Percentiles rank a stretch among this genome's conserved stretches.
These are phyloP conservation scores for Uloborus diversus DNA, from an alignment of 1,140 invertebrate genomes.

Conservation along the genomic window DNA sequence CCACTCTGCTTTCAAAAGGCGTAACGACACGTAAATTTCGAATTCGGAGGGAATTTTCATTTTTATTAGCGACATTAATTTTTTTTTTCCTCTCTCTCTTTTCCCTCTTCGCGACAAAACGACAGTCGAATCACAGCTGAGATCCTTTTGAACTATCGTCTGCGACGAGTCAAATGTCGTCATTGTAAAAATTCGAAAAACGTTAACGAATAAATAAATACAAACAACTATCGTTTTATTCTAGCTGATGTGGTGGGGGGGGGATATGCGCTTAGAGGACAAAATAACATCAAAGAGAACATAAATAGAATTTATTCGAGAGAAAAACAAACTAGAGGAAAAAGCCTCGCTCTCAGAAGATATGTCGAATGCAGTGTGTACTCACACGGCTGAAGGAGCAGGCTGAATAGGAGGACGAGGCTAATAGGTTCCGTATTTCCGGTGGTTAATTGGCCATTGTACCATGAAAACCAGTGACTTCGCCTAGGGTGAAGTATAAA, in stretches of 20 bases:
- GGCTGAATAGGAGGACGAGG: conserved; percentile 12
- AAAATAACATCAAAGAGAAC: conserved; percentile 34
- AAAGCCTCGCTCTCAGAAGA: not conserved
- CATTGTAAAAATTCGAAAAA: conserved; percentile 12
- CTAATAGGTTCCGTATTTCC: conserved; percentile 39
- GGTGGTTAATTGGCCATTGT: conserved; percentile 52
- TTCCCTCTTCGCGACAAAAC: conserved; percentile 28
- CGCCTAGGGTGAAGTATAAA: conserved; percentile 27
- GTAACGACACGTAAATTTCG: conserved; percentile 40
- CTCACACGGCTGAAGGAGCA: conserved; percentile 36
- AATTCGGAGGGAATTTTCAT: conserved; percentile 40
- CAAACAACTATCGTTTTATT: conserved; percentile 48
- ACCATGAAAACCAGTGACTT: conserved; percentile 44
- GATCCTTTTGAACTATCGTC: conserved; percentile 6
- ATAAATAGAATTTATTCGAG: not conserved
- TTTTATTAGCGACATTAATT: conserved; percentile 20
- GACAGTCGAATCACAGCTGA: conserved; percentile 37
- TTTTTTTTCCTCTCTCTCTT: not conserved
- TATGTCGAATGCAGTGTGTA: conserved; percentile 13
- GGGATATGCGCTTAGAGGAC: not conserved
- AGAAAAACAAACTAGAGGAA: conserved; percentile 15
- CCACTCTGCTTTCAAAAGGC: conserved; percentile 32
- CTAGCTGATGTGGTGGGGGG: not conserved
- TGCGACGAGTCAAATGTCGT: not conserved
- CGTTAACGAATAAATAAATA: conserved; percentile 31